Percentiles rank a stretch among this genome's conserved stretches.
These are phyloP conservation scores for Brachyhypopomus gauderio DNA, from an alignment of 2,113 vertebrate genomes.

Conservation along the genomic window DNA sequence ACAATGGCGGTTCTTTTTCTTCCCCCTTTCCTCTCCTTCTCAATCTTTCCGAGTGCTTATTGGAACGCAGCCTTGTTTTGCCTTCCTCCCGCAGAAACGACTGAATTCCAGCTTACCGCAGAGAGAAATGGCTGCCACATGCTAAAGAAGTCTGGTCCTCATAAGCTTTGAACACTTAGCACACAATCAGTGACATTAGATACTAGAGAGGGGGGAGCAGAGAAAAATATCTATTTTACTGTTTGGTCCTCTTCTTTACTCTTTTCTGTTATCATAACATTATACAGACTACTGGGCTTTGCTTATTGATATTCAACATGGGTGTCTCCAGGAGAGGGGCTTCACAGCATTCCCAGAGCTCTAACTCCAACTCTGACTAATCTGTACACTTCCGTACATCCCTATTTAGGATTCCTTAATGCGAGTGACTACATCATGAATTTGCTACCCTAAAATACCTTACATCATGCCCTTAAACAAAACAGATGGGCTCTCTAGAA, in stretches of 20 bases:
- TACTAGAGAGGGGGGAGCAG: slow-evolving; percentile 40
- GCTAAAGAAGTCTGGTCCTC: slow-evolving; percentile 66
- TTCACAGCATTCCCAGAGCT: slow-evolving; percentile 60
- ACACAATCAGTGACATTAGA: slow-evolving; percentile 60
- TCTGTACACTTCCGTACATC: slow-evolving; percentile 50
- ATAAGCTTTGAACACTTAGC: slow-evolving; percentile 55
- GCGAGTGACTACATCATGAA: slow-evolving; percentile 37
- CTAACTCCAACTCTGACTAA: slow-evolving; percentile 49
- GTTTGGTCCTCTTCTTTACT: slow-evolving; percentile 42
- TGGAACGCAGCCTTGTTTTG: slow-evolving; percentile 61
- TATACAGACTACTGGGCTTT: slow-evolving; percentile 39
- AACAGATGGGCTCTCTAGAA: slow-evolving; percentile 37
- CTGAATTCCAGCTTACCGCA: slow-evolving; percentile 64
- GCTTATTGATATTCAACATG: slow-evolving; percentile 40
- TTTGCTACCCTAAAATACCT: slow-evolving; percentile 18
- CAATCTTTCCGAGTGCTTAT: slow-evolving; percentile 46
- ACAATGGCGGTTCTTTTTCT: slow-evolving; percentile 27
- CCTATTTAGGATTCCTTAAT: slow-evolving; percentile 26
- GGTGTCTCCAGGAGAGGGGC: slow-evolving; percentile 37
- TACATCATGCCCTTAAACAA: slow-evolving; percentile 20
- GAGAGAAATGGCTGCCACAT: slow-evolving; percentile 68
- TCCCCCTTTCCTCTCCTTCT: slow-evolving; percentile 12
- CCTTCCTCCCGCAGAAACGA: slow-evolving; percentile 56
- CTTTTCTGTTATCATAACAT: slow-evolving; percentile 46
- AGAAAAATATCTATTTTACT: slow-evolving; percentile 31